These are phyloP conservation scores for Spermophilus dauricus DNA, from an alignment of 2,113 vertebrate genomes.

Conservation along the genomic window DNA sequence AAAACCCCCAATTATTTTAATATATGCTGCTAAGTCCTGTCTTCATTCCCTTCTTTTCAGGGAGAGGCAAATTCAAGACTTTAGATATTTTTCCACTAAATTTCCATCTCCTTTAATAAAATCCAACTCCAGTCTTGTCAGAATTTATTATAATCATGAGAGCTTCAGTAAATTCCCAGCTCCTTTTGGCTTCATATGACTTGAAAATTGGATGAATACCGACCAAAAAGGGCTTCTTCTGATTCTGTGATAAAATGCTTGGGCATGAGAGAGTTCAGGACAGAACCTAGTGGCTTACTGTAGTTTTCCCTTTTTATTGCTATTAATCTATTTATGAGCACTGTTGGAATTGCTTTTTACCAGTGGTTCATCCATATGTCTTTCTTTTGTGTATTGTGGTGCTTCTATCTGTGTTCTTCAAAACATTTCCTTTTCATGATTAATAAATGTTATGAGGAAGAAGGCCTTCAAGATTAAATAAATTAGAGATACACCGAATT, in stretches of 20 bases:
- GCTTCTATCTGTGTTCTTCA: neutral
- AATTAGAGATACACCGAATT: neutral
- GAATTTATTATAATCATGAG: conserved; percentile 14
- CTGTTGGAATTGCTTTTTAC: neutral
- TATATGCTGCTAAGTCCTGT: neutral
- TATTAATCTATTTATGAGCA: neutral
- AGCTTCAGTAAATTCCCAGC: conserved; percentile 7
- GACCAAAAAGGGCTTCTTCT: neutral
- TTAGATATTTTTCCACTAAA: neutral
- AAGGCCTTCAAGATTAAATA: neutral
- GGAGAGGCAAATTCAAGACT: neutral
- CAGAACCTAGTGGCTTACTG: neutral
- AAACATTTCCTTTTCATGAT: neutral
- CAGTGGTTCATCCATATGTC: neutral
- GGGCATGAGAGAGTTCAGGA: neutral
- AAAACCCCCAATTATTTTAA: conserved; percentile 7
- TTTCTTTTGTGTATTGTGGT: neutral
- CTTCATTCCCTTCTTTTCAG: neutral
- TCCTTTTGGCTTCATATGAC: neutral
- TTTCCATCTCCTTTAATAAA: conserved; percentile 45
- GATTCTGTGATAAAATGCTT: neutral
- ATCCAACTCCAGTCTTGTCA: neutral
- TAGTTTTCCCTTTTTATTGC: neutral
- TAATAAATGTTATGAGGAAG: conserved; percentile 12
- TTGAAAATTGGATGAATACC: conserved; percentile 27